Percentiles rank a stretch among this genome's conserved stretches.
Conservation (phyloP, 1,140 invertebrate genomes). For the Spodoptera litura region DNA sequence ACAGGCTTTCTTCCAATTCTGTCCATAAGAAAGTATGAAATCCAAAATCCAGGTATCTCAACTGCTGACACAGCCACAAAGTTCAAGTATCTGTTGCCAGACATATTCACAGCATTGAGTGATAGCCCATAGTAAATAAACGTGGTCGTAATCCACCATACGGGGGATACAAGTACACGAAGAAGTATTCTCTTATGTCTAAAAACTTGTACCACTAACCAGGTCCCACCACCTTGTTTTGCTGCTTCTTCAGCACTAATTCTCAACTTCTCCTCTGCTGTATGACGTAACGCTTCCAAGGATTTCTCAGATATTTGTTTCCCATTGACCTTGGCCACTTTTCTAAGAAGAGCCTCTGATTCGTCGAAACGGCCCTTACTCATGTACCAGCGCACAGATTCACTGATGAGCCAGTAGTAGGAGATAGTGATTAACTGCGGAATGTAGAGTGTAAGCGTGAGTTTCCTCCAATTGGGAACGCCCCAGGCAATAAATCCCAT, state of each 20-base stretch:
- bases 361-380: constrained; percentile 89
- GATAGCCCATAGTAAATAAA: constrained; percentile 90
- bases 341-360: constrained; percentile 86
- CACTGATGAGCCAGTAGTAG: constrained; percentile 88
- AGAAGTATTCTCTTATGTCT: constrained; percentile 85
- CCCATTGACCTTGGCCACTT: constrained; percentile 89
- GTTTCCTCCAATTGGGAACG: constrained; percentile 89
- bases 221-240: constrained; percentile 43
- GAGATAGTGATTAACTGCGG: constrained; percentile 88
- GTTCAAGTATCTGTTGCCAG: constrained; percentile 89
- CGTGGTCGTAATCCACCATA: constrained; percentile 89
- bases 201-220: constrained; percentile 82
- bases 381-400: constrained; percentile 91
- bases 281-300: constrained; percentile 68
- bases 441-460: constrained; percentile 89
- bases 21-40: constrained; percentile 74
- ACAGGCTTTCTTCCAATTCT: constrained; percentile 84
- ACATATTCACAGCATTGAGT: constrained; percentile 88
- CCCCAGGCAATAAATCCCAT: constrained; percentile 89
- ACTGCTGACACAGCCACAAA: constrained; percentile 89
- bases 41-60: constrained; percentile 90
- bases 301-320: constrained; percentile 85
- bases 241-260: constrained; percentile 5
- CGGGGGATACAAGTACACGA: constrained; percentile 88
- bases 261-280: constrained; percentile 25